Percentiles rank a stretch among this genome's conserved stretches.
phyloP scores from a whole-genome alignment of 1,140 invertebrate genomes.

The Neodiprion lecontei region DNA sequence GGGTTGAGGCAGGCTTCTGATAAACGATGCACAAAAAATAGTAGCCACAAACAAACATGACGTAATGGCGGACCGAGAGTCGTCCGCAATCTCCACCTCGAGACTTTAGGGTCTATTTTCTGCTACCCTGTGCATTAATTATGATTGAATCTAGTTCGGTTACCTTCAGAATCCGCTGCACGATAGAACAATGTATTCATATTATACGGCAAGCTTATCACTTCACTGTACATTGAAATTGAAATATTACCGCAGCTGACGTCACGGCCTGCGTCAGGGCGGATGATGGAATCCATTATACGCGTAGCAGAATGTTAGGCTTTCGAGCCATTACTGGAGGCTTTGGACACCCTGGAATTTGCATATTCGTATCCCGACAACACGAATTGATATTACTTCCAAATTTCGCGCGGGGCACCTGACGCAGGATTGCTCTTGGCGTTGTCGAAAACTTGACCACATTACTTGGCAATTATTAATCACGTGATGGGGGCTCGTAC shows the following conservation, averaged over 20 bases:
- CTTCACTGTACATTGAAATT: not conserved
- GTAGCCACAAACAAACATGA: not conserved
- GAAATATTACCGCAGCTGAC: not conserved
- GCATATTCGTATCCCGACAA: no score
- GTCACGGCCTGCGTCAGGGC: not conserved
- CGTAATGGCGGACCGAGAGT: not conserved
- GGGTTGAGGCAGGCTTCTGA: not conserved
- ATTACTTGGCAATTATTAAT: not conserved
- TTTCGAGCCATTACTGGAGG: no score
- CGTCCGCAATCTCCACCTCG: not conserved
- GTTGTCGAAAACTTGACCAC: not conserved
- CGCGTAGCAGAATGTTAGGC: no score
- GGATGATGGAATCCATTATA: no score
- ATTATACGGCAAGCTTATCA: not conserved
- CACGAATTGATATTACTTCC: no score
- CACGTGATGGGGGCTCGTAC: not conserved
- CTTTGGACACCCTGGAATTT: no score
- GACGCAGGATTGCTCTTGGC: not conserved
- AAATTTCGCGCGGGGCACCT: no score
- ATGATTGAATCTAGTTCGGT: not conserved
- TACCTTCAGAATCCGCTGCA: not conserved
- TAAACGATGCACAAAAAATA: no score
- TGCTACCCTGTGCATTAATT: not conserved
- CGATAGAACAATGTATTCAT: not conserved
- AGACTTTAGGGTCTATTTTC: not conserved